Conservation (phyloP, 2,113 vertebrate genomes). For the Naja naja region DNA sequence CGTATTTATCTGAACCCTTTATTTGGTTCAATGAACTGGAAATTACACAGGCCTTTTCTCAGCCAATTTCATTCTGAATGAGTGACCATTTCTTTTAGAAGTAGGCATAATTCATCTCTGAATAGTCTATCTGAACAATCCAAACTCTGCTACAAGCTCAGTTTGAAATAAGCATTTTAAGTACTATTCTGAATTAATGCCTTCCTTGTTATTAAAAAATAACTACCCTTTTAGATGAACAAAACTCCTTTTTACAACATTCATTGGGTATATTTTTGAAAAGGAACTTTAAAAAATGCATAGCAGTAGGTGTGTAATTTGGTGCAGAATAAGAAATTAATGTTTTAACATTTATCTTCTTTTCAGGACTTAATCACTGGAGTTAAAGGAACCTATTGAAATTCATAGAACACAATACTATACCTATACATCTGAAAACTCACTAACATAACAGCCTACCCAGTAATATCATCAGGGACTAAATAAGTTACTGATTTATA, state of each 20-base stretch:
- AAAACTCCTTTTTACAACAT: slow-evolving; percentile 1
- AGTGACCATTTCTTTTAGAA: not conserved
- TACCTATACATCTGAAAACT: not conserved
- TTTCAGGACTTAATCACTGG: not conserved
- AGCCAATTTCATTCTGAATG: not conserved
- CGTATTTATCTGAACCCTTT: not conserved
- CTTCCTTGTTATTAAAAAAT: slow-evolving; percentile 6
- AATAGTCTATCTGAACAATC: not conserved
- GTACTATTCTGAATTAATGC: not conserved
- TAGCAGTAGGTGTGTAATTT: not conserved
- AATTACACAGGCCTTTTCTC: not conserved
- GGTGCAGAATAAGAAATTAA: not conserved
- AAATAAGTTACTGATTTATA: not conserved
- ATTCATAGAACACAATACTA: not conserved
- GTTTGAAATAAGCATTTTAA: not conserved
- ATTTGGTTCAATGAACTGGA: not conserved
- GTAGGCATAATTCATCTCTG: not conserved
- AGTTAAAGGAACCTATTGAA: not conserved
- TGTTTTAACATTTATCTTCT: not conserved
- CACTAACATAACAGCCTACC: not conserved
- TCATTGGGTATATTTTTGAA: not conserved
- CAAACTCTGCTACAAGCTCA: not conserved
- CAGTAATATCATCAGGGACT: not conserved
- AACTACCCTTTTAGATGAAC: not conserved
- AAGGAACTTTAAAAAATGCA: not conserved